Conservation (phyloP, 2,888 invertebrate genomes). For the Philonicus albiceps region DNA sequence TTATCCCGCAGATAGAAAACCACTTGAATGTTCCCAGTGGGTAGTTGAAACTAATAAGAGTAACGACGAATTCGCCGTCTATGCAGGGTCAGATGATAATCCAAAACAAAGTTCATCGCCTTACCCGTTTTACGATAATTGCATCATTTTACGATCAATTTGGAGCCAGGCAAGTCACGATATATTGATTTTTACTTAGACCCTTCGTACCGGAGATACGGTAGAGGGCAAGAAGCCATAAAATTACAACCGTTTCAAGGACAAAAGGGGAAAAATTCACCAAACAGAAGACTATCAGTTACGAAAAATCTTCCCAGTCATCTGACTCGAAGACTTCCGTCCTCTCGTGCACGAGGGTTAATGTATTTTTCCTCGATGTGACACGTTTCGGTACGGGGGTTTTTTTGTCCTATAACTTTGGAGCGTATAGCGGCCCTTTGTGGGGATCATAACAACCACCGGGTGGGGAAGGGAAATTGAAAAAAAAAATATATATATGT, state of each 20-base stretch:
- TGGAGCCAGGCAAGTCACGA: background rate
- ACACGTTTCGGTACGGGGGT: background rate
- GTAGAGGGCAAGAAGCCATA: conserved; percentile 1
- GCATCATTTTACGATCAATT: conserved; percentile 42
- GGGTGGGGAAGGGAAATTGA: background rate
- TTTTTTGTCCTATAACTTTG: background rate
- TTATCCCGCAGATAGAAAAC: background rate
- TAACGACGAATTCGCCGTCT: background rate
- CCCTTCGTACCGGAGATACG: background rate
- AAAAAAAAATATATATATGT: conserved; percentile 8
- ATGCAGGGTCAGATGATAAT: background rate
- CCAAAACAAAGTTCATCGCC: background rate
- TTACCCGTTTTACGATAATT: conserved; percentile 25
- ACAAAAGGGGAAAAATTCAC: conserved; percentile 12
- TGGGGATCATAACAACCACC: background rate
- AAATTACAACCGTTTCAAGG: conserved; percentile 15
- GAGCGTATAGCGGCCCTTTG: background rate
- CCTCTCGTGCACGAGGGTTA: background rate
- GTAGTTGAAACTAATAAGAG: background rate
- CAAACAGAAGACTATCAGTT: background rate
- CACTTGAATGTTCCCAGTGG: background rate
- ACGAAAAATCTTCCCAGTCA: conserved; percentile 8
- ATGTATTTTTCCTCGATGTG: conserved; percentile 3
- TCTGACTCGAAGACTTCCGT: background rate
- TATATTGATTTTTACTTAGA: conserved; percentile 40